Conservation (phyloP, 2,888 invertebrate genomes). For the Cephus nigrinus region DNA sequence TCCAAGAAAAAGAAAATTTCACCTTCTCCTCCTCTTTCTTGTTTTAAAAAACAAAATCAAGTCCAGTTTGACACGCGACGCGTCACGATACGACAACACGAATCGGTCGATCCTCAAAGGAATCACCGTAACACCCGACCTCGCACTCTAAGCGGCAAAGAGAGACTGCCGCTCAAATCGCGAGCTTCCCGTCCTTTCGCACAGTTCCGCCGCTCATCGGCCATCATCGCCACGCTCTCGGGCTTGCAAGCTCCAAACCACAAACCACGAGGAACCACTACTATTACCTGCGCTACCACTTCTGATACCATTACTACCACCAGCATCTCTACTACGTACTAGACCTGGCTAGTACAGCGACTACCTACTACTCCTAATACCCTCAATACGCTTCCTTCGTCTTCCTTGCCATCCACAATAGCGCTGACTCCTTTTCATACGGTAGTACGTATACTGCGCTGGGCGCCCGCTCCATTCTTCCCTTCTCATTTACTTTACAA, state of each 20-base stretch:
- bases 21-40: slow-evolving; percentile 20
- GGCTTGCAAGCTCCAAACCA: slow-evolving; percentile 21
- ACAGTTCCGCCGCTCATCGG: slow-evolving; percentile 39
- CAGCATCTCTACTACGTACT: not conserved
- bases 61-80: not conserved
- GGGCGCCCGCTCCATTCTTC: not conserved
- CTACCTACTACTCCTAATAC: not conserved
- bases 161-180: slow-evolving; percentile 48
- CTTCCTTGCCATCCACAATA: not conserved
- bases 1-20: not conserved
- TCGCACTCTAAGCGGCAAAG: slow-evolving; percentile 47
- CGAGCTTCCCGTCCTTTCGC: slow-evolving; percentile 37
- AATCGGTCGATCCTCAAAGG: not conserved
- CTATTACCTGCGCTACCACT: not conserved
- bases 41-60: slow-evolving; percentile 41
- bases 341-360: not conserved
- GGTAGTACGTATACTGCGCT: not conserved
- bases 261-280: slow-evolving; percentile 1
- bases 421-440: not conserved
- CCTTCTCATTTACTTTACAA: not conserved
- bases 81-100: not conserved
- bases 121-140: not conserved
- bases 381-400: not conserved
- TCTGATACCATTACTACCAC: not conserved
- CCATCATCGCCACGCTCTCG: slow-evolving; percentile 39